These are phyloP conservation scores for Melanerpes aurifrons DNA, from an alignment of 2,113 vertebrate genomes.

Conservation along the genomic window DNA sequence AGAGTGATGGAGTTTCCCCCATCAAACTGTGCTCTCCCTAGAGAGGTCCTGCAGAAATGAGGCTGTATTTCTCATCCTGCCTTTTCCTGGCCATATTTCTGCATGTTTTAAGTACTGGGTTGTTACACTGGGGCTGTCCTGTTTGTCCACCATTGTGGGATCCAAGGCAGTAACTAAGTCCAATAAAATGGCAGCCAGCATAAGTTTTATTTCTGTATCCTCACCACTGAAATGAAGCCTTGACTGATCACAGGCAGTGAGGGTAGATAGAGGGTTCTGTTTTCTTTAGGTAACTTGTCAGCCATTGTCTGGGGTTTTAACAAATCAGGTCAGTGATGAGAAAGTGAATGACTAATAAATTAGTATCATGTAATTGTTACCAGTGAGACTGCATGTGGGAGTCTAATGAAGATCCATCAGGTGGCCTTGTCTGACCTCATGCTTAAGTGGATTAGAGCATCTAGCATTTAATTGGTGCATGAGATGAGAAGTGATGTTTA, in stretches of 20 bases:
- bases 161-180: not conserved
- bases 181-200: not conserved
- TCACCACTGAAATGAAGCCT: not conserved
- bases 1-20: not conserved
- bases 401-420: not conserved
- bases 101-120: not conserved
- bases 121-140: not conserved
- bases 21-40: not conserved
- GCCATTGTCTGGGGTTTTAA: not conserved
- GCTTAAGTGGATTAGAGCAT: not conserved
- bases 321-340: not conserved
- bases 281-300: not conserved
- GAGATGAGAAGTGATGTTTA: not conserved
- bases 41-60: not conserved
- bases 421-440: not conserved
- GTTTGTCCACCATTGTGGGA: not conserved
- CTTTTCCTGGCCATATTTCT: not conserved
- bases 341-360: not conserved
- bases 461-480: not conserved
- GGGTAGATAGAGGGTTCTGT: not conserved
- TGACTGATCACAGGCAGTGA: not conserved
- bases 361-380: not conserved
- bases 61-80: not conserved
- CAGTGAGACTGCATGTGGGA: not conserved
- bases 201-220: not conserved